Conservation (phyloP, 2,888 invertebrate genomes). For the Polia nebulosa region DNA sequence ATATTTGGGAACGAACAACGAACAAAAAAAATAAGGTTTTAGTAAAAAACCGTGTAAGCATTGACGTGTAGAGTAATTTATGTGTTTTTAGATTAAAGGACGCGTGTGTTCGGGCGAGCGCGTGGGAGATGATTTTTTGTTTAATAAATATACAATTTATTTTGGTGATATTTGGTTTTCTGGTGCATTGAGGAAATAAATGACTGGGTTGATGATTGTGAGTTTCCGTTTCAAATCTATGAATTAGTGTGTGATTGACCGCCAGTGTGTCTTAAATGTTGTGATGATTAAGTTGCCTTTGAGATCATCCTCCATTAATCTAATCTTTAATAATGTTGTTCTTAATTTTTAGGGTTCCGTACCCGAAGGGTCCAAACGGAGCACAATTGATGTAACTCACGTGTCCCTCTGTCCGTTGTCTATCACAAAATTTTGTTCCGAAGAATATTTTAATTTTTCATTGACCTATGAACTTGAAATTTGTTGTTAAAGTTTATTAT, state of each 20-base stretch:
- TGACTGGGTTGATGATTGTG: background rate
- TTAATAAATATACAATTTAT: constrained; percentile 41
- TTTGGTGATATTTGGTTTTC: constrained; percentile 36
- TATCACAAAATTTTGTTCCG: too few species aligned
- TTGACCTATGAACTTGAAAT: too few species aligned
- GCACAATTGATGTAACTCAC: too few species aligned
- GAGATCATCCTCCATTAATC: too few species aligned
- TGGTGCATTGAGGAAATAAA: constrained; percentile 22
- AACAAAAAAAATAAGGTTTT: constrained; percentile 48
- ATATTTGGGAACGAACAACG: constrained; percentile 57
- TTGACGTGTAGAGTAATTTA: constrained; percentile 62
- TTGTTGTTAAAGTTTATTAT: too few species aligned
- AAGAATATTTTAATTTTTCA: too few species aligned
- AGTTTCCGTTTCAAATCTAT: background rate
- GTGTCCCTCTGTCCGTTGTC: too few species aligned
- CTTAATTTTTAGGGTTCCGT: too few species aligned
- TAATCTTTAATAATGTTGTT: too few species aligned
- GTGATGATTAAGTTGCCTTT: too few species aligned
- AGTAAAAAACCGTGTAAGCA: constrained; percentile 63
- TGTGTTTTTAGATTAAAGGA: constrained; percentile 52
- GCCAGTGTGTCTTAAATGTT: background rate
- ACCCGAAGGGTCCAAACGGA: too few species aligned
- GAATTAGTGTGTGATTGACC: background rate
- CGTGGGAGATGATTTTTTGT: constrained; percentile 51
- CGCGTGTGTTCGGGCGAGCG: constrained; percentile 14